Percentiles rank a stretch among this genome's conserved stretches.
These are phyloP conservation scores for Enteromius anoplus DNA, from an alignment of 2,797 vertebrate genomes.

Conservation along the genomic window DNA sequence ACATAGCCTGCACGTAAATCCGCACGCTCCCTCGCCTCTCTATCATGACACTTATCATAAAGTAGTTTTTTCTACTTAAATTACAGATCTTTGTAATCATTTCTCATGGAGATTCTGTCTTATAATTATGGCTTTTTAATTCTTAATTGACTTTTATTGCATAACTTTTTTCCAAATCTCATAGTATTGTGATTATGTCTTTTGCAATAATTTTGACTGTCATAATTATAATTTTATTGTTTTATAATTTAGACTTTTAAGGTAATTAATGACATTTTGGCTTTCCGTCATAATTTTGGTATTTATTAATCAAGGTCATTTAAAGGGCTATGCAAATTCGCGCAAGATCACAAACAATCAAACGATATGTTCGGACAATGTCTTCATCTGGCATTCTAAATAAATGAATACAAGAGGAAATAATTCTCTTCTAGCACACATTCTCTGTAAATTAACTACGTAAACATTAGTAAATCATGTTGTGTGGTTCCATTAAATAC, in stretches of 20 bases:
- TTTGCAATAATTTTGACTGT: too few species aligned
- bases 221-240: neutral
- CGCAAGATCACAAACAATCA: too few species aligned
- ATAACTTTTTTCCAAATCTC: neutral
- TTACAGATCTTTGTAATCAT: neutral
- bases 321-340: neutral
- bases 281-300: neutral
- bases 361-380: too few species aligned
- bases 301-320: neutral
- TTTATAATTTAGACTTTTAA: neutral
- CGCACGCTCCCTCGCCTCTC: too few species aligned
- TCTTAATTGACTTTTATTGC: neutral
- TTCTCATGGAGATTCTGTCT: too few species aligned
- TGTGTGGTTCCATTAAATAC: neutral
- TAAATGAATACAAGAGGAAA: too few species aligned
- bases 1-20: too few species aligned
- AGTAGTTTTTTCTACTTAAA: neutral
- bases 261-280: neutral
- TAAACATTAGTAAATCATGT: neutral
- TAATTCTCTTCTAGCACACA: neutral
- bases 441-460: neutral
- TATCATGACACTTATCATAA: neutral
- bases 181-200: neutral
- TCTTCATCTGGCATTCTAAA: too few species aligned
- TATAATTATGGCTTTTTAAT: neutral